phyloP scores from a whole-genome alignment of 2,797 vertebrate species.

The Selene dorsalis region DNA sequence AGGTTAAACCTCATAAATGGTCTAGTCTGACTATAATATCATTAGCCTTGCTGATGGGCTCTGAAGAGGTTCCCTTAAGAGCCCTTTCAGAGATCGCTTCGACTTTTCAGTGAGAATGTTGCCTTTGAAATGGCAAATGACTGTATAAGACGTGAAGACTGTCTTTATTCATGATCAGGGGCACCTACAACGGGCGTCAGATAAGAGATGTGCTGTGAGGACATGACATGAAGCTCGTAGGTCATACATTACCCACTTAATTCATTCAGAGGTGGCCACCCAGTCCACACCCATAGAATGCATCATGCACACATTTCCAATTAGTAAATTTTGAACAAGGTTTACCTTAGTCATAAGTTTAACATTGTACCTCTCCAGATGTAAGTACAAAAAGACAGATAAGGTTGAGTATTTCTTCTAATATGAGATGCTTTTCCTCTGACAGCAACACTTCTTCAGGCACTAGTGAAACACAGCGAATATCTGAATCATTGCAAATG shows the following conservation, averaged over 20 bases:
- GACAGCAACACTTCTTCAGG: background rate
- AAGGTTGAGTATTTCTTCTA: background rate
- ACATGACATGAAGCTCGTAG: background rate
- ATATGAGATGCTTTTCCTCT: background rate
- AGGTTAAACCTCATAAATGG: constrained; percentile 57
- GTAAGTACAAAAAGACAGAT: background rate
- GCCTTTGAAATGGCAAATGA: constrained; percentile 11
- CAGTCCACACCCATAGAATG: background rate
- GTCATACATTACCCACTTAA: background rate
- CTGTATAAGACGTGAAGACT: background rate
- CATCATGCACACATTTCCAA: background rate
- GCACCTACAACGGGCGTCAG: background rate
- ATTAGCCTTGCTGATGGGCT: constrained; percentile 42
- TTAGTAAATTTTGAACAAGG: background rate
- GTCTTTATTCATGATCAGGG: background rate
- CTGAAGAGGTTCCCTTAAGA: constrained; percentile 43
- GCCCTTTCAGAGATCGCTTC: constrained; percentile 12
- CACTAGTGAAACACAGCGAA: background rate
- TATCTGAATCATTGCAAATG: constrained; percentile 1
- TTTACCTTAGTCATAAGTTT: too few species aligned
- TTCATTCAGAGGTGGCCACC: background rate
- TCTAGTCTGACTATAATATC: constrained; percentile 41
- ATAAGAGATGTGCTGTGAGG: constrained; percentile 15
- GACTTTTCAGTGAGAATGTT: constrained; percentile 33
- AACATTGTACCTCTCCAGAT: background rate